Evolutionary conservation across 2,888 invertebrate species (phyloP), one percentile per base, ranked within the genome.

Genomic region (Sarcophaga rosellei): DNA sequence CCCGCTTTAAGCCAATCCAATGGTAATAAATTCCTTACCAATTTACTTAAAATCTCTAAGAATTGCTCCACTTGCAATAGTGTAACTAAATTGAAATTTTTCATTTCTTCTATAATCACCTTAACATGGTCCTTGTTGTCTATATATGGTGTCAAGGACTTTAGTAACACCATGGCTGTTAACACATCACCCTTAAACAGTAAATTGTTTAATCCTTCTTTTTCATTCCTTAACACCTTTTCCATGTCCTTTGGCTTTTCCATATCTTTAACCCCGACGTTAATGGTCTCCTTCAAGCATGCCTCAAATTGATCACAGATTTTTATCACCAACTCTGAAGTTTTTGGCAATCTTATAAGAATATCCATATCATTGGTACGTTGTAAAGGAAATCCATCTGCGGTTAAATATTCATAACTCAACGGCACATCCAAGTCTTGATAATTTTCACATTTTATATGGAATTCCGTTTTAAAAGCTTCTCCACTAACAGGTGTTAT

Each of bases 221-320:
- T 87, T 1, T 78, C 35, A 25, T 76, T 17, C 0, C 65, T 35
- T 1, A 90, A 21, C 1, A 88, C 85, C 4, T 35, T 12, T 21
- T 59, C 44, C 4, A 79, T 63, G 82, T 44, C 62, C 1, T 4
- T 47, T 1, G 74, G 76, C 17, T 12, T 81, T 45, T 25, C 76
- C 79, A 89, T 61, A 6, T 84, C 75, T 20, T 61, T 21, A 1
- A 90, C 86, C 3, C 47, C n/a, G 6, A 87, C 89, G 1, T 74
- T 17, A 0, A 89, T 10, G 0, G 45, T 20, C 4, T 70, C 76
- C 35, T 87, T 82, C 17, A 69, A 69, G 59, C 90, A 90, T 1
- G 89, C 88, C 25, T 75, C 69, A 3, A 89, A 80, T 20, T 81
- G 87, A 73, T 90, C 90, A 62, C 90, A 90, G 4, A 90, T 84